Percentiles rank a stretch among this genome's conserved stretches.
phyloP scores from a whole-genome alignment of 2,113 vertebrate genomes.

The Galeopterus variegatus region DNA sequence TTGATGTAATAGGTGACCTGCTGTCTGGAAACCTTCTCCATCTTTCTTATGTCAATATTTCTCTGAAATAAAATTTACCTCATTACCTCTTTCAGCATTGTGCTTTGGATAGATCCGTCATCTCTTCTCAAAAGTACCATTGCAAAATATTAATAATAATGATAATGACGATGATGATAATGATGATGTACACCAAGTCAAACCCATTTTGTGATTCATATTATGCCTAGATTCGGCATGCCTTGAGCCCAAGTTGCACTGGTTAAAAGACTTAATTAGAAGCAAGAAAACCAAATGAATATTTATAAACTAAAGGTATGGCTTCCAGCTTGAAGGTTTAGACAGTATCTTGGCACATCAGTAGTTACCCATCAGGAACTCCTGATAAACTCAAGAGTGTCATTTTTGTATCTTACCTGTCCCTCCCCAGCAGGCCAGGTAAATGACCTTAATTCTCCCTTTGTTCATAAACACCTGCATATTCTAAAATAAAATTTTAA shows the following conservation, averaged over 20 bases:
- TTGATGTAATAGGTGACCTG: not conserved
- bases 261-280: not conserved
- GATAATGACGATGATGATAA: not conserved
- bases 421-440: not conserved
- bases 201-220: not conserved
- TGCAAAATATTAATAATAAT: not conserved
- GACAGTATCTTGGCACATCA: not conserved
- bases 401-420: not conserved
- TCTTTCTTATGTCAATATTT: not conserved
- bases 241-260: not conserved
- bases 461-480: not conserved
- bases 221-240: not conserved
- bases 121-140: not conserved
- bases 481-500: conserved; percentile 30
- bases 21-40: not conserved
- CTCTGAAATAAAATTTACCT: not conserved
- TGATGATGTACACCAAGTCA: not conserved
- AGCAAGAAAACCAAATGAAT: conserved; percentile 11
- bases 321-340: not conserved
- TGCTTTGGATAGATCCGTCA: not conserved
- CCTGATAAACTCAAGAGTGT: not conserved
- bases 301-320: not conserved
- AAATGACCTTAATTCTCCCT: not conserved
- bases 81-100: not conserved
- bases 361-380: not conserved